Base-by-base conservation (phyloP, 1,140 invertebrate species). In the Protaetia brevitarsis region DNA sequence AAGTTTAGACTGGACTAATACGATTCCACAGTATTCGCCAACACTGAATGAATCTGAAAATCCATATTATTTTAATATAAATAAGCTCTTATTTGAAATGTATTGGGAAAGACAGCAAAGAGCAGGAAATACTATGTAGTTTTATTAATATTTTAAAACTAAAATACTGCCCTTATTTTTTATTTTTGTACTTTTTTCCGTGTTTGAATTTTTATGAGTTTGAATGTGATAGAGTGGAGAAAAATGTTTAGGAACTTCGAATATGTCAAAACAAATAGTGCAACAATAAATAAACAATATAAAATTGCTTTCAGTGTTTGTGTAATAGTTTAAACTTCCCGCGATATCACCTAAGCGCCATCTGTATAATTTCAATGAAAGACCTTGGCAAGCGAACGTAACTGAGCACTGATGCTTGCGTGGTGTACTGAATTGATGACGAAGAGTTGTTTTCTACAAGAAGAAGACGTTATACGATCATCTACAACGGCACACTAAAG, bases 21-120 rank as follows among this genome's bases (percentile, higher is more conserved):
- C 45, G 29, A 30, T 23, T 5, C 58, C 67, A 8, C 65, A 83
- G 34, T 87, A 87, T 69, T 78, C 75, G 31, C 86, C 86, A 4
- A 82, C 84, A 72, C 70, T 87, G 19, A 79, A 78, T 69, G 80
- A 81, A 36, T 76, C 65, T 61, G 81, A 86, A 69, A 87, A 87
- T 79, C 85, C 85, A 7, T 84, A 82, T 72, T 87, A 87, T 72
- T 87, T 86, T 66, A 84, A 85, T 69, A 85, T 79, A 62, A 87
- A 87, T 69, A 86, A 86, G 73, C 74, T 87, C 45, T 72, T 87
- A 23, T 87, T 82, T 70, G 82, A 82, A 30, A 80, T 87, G 58
- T 85, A 86, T 64, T 72, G 85, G 68, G 84, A 86, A 72, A 76
- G 86, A 60, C 70, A 82, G 65, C 82, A 84, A 73, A 79, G 85